These are phyloP conservation scores for Pemphigus obesinymphae DNA, from an alignment of 1,140 invertebrate genomes.

Conservation along the genomic window DNA sequence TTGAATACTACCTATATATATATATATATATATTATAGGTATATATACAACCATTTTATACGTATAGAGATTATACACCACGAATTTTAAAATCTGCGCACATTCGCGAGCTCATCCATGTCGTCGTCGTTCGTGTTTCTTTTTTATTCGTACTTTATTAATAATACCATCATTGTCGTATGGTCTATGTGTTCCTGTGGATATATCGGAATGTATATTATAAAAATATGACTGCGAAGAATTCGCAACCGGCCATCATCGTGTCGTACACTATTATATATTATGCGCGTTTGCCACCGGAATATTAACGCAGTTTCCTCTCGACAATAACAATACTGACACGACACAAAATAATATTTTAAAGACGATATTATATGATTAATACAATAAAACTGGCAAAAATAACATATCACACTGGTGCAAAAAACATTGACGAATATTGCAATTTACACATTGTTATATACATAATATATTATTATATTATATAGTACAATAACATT, in stretches of 20 bases:
- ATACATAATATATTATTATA: no score
- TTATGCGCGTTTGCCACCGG: not conserved
- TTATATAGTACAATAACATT: no score
- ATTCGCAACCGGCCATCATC: not conserved
- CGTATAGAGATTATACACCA: no score
- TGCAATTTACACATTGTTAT: no score
- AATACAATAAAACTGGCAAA: no score
- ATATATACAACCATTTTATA: no score
- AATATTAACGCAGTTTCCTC: slow-evolving; percentile 22
- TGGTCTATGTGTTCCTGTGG: not conserved
- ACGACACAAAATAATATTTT: not conserved
- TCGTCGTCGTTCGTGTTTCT: no score
- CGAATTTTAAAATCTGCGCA: slow-evolving; percentile 18
- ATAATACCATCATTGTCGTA: not conserved
- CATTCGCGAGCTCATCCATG: not conserved
- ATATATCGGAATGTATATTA: slow-evolving; percentile 26
- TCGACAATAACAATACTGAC: not conserved
- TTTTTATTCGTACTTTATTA: slow-evolving; percentile 22
- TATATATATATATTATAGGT: not conserved
- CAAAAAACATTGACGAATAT: no score
- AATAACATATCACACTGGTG: no score
- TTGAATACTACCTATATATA: not conserved
- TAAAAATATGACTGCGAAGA: slow-evolving; percentile 19
- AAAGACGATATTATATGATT: no score
- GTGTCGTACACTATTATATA: no score